Evolutionary conservation across 2,797 vertebrate genomes (phyloP).

Genomic region (Gallinago stenura): DNA sequence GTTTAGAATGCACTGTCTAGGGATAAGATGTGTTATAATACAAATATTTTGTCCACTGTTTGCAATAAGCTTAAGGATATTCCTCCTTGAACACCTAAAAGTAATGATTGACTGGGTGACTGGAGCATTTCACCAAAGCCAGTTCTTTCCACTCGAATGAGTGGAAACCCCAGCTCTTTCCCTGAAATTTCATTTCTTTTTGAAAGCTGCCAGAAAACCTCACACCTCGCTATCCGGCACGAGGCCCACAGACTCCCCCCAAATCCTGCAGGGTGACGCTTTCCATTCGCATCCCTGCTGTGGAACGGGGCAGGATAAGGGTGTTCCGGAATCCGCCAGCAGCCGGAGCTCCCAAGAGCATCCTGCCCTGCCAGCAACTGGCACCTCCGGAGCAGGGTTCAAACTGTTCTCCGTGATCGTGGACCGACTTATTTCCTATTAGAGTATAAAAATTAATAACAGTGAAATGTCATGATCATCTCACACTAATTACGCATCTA

Average conservation of each 20-base stretch:
- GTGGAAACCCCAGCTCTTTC: neutral
- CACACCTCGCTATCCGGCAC: accelerated
- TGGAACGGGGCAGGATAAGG: accelerated
- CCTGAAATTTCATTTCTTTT: neutral
- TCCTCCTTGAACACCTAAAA: neutral
- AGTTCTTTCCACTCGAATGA: neutral
- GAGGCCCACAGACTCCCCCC: neutral
- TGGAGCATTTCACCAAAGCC: neutral
- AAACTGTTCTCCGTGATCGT: neutral
- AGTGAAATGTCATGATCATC: slow-evolving; percentile 91
- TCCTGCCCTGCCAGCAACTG: neutral
- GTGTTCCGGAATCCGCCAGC: no score
- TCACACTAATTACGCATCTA: slow-evolving; percentile 92
- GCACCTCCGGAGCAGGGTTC: neutral
- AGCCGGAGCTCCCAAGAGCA: neutral
- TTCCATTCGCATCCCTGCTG: neutral
- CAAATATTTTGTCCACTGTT: neutral
- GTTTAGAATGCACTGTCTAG: neutral
- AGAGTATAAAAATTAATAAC: slow-evolving; percentile 87
- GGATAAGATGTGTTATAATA: neutral
- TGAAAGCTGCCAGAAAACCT: neutral
- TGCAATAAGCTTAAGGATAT: neutral
- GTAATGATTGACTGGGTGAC: neutral
- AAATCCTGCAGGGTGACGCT: accelerated
- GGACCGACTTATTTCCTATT: slow-evolving; percentile 78